Conservation (phyloP, 2,797 vertebrate species). For the Diplodus sargus region DNA sequence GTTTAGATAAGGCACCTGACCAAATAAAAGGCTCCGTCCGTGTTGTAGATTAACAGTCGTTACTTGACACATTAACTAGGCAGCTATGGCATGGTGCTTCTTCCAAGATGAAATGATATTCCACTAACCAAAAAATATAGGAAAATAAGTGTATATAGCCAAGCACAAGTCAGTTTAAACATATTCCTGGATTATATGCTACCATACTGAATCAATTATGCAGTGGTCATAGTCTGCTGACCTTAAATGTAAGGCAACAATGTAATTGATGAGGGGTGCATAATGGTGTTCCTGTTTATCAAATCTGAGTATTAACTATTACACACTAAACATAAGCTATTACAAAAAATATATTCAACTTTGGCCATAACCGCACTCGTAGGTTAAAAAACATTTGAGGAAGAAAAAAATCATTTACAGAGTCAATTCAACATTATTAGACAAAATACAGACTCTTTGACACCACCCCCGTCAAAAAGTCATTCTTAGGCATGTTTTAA, state of each 20-base stretch:
- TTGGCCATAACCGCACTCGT: constrained; percentile 77
- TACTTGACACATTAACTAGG: constrained; percentile 42
- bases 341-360: constrained; percentile 83
- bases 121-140: constrained; percentile 43
- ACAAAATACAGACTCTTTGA: constrained; percentile 70
- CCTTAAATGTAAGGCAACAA: constrained; percentile 67
- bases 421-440: constrained; percentile 77
- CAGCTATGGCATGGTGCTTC: constrained; percentile 45
- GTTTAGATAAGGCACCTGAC: constrained; percentile 78
- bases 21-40: constrained; percentile 58
- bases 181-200: constrained; percentile 55
- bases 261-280: constrained; percentile 53
- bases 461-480: constrained; percentile 53
- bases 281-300: constrained; percentile 67
- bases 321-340: constrained; percentile 75
- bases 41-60: constrained; percentile 41
- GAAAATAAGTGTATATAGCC: constrained; percentile 48
- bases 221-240: constrained; percentile 64
- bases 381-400: constrained; percentile 76
- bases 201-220: constrained; percentile 53
- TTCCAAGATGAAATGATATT: constrained; percentile 48
- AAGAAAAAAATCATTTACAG: constrained; percentile 73
- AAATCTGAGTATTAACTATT: constrained; percentile 72
- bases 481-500: constrained; percentile 74
- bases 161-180: constrained; percentile 65